Percentiles rank a stretch among this genome's conserved stretches.
Conservation (phyloP, 2,888 invertebrate genomes). For the Elysia crispata region DNA sequence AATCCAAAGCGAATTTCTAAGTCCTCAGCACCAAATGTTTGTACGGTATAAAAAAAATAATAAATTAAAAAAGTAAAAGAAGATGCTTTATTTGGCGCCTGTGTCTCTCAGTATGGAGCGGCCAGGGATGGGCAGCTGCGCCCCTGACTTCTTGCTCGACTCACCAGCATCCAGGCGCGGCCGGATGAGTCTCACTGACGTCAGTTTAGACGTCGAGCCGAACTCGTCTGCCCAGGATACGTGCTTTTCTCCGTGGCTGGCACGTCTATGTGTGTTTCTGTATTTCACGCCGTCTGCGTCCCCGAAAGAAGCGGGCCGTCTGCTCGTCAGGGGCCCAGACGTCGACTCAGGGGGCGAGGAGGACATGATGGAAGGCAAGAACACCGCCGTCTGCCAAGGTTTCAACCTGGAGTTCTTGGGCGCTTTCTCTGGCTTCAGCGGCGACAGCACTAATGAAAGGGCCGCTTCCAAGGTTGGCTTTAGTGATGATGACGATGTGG, state of each 20-base stretch:
- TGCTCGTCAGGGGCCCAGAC: background rate
- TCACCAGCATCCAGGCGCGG: slow-evolving; percentile 30
- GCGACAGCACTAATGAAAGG: too few relatives aligned
- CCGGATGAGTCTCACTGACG: slow-evolving; percentile 38
- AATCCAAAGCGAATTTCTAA: too few relatives aligned
- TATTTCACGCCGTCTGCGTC: slow-evolving; percentile 37
- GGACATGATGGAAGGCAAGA: background rate
- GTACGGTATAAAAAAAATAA: too few relatives aligned
- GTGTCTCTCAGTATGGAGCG: slow-evolving; percentile 39
- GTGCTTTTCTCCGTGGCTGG: slow-evolving; percentile 41
- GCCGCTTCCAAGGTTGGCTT: too few relatives aligned
- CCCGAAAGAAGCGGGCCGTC: slow-evolving; percentile 47
- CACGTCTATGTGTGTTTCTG: background rate
- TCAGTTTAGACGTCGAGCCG: slow-evolving; percentile 35
- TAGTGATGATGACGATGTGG: too few relatives aligned
- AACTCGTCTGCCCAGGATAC: slow-evolving; percentile 46
- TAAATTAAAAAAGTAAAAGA: background rate
- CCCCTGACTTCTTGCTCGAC: background rate
- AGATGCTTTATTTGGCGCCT: background rate
- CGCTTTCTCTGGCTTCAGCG: too few relatives aligned
- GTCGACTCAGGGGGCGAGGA: background rate
- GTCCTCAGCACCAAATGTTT: too few relatives aligned
- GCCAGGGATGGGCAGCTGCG: slow-evolving; percentile 20
- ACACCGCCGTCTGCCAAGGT: too few relatives aligned
- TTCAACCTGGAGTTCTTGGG: too few relatives aligned